Conservation (phyloP, 2,797 vertebrate genomes). For the Silurus aristotelis region DNA sequence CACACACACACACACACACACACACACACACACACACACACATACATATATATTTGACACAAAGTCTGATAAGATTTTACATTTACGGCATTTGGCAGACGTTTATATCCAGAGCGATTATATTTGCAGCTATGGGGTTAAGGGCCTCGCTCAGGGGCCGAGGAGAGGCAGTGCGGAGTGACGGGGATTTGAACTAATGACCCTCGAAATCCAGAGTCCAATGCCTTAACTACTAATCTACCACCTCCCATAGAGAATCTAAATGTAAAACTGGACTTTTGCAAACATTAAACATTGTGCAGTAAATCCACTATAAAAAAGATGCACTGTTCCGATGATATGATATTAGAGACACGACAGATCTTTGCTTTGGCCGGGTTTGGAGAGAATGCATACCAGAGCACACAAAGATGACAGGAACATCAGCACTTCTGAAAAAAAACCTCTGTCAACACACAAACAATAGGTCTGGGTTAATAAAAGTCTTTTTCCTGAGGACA, state of each 20-base stretch:
- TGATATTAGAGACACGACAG: slow-evolving; percentile 31
- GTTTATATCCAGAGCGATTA: no score
- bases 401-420: slow-evolving; percentile 49
- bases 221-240: no score
- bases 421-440: slow-evolving; percentile 25
- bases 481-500: slow-evolving; percentile 52
- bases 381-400: slow-evolving; percentile 30
- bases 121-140: no score
- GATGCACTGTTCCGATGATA: not conserved
- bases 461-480: slow-evolving; percentile 52
- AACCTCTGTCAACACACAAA: slow-evolving; percentile 49
- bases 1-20: slow-evolving; percentile 21
- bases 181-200: no score
- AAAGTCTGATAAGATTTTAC: not conserved
- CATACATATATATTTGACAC: slow-evolving; percentile 22
- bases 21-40: slow-evolving; percentile 48
- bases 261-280: not conserved
- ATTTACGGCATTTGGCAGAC: no score
- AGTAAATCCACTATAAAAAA: not conserved
- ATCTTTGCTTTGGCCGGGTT: slow-evolving; percentile 30
- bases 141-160: no score
- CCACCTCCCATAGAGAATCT: no score
- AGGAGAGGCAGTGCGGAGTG: no score
- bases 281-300: not conserved
- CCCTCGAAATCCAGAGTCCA: no score